phyloP scores from a whole-genome alignment of 1,140 invertebrate species.

The Ridgeia piscesae region DNA sequence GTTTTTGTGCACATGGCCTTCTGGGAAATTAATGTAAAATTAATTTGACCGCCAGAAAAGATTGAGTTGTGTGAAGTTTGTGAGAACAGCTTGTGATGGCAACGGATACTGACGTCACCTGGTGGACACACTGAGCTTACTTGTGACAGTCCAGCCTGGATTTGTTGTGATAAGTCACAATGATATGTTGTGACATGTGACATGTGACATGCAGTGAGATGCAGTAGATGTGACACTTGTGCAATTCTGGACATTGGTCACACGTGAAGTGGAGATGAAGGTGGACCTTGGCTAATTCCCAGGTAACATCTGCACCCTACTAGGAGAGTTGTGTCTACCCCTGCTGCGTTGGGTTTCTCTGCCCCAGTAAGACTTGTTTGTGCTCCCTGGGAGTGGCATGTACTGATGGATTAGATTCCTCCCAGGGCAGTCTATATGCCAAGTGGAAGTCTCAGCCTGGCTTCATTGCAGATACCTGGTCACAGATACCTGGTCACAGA shows the following conservation, averaged over 20 bases:
- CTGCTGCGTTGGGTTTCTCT: not conserved
- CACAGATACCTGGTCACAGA: no score
- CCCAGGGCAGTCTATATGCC: not conserved
- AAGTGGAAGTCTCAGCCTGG: not conserved
- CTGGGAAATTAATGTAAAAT: slow-evolving; percentile 1
- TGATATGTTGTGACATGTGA: not conserved
- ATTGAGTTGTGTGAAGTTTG: not conserved
- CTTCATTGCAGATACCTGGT: no score
- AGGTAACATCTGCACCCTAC: not conserved
- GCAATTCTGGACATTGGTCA: not conserved
- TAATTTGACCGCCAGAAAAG: not conserved
- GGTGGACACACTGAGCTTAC: not conserved
- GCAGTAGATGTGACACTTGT: not conserved
- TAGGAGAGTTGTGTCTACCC: no score
- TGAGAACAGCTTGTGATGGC: not conserved
- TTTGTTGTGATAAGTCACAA: not conserved
- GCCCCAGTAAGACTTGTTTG: not conserved
- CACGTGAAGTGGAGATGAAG: not conserved
- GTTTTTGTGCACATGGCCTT: not conserved
- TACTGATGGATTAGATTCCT: not conserved
- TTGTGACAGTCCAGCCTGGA: not conserved
- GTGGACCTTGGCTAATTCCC: not conserved
- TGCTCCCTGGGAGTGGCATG: not conserved
- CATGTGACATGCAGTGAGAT: not conserved
- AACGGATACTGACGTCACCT: not conserved